Evolutionary conservation across 2,113 vertebrate genomes (phyloP).

Genomic region (Eleginops maclovinus): DNA sequence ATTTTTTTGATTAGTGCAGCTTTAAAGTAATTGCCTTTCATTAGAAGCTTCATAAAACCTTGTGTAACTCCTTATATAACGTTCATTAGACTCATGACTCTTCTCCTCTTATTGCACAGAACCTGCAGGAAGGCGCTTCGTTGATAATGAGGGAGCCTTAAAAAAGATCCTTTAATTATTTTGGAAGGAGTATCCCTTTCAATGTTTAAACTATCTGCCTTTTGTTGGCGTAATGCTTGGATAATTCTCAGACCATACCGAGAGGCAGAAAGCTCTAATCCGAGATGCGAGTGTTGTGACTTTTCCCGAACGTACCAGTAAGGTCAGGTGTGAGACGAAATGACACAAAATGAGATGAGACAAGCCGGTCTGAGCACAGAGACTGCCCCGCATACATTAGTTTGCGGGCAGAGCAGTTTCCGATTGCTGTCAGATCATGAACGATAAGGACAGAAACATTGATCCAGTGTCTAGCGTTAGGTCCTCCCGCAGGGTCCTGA

Average conservation of each 20-base stretch:
- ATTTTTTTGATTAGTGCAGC: neutral
- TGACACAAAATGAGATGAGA: constrained; percentile 20
- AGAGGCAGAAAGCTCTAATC: neutral
- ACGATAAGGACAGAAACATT: constrained; percentile 41
- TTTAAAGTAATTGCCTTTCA: neutral
- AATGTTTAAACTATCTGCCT: neutral
- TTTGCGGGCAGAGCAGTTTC: constrained; percentile 13
- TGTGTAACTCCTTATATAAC: constrained; percentile 24
- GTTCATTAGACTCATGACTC: neutral
- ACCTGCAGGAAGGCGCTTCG: neutral
- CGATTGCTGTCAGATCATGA: constrained; percentile 36
- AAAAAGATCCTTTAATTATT: constrained; percentile 5
- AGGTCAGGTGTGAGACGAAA: neutral
- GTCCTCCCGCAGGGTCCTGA: constrained; percentile 41
- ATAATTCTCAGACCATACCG: neutral
- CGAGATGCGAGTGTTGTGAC: constrained; percentile 10
- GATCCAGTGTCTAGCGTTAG: constrained; percentile 43
- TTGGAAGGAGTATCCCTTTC: neutral
- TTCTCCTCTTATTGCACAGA: neutral
- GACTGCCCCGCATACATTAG: constrained; percentile 2
- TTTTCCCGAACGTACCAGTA: neutral
- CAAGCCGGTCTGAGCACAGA: constrained; percentile 17
- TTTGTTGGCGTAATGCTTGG: neutral
- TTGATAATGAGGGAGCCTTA: neutral
- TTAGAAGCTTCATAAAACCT: neutral